These are phyloP conservation scores for Pseudochirops cupreus DNA, from an alignment of 2,797 vertebrate genomes.

Conservation along the genomic window DNA sequence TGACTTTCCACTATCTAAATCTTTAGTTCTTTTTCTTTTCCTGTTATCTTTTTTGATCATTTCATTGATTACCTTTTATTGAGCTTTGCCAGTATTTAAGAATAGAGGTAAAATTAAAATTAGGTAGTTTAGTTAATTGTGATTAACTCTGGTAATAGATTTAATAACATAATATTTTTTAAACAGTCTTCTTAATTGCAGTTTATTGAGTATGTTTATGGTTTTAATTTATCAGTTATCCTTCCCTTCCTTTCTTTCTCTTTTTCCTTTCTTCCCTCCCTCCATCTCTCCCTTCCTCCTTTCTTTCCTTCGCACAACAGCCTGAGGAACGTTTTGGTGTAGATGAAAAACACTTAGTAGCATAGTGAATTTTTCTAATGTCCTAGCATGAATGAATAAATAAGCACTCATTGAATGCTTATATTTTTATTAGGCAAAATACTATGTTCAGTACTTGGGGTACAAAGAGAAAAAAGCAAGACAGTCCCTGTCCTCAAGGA, in stretches of 20 bases:
- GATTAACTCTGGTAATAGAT: not conserved
- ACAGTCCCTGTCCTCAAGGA: not conserved
- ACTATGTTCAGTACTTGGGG: not conserved
- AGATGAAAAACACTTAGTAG: not conserved
- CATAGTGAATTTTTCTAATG: not conserved
- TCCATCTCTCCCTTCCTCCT: not conserved
- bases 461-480: not conserved
- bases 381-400: not conserved
- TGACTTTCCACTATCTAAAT: not conserved
- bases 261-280: not conserved
- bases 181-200: not conserved
- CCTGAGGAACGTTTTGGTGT: not conserved
- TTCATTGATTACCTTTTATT: slow-evolving; percentile 20
- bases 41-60: not conserved
- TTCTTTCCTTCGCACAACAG: not conserved
- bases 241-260: not conserved
- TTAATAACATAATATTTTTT: not conserved
- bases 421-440: not conserved
- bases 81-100: not conserved
- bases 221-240: not conserved
- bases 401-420: not conserved
- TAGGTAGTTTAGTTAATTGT: not conserved
- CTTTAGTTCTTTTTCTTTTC: not conserved
- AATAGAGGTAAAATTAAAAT: not conserved
- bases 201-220: not conserved